A percentile compares a stretch with the other conserved stretches of the same genome.
phyloP scores from a whole-genome alignment of 2,113 vertebrate species.

The Prionailurus bengalensis region DNA sequence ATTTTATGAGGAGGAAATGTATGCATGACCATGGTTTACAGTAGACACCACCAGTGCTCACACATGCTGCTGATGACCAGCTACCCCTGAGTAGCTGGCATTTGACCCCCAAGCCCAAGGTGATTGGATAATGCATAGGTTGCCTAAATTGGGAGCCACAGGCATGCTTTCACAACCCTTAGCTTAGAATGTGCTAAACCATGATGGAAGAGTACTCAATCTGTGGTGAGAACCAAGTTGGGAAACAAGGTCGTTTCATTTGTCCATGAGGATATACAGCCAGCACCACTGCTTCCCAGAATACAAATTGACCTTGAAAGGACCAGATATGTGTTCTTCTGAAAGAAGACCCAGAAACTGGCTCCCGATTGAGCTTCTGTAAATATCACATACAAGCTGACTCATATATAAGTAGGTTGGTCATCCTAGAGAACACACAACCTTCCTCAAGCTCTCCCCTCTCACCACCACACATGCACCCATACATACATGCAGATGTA shows the following conservation, averaged over 20 bases:
- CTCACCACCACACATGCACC: background rate
- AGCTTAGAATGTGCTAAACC: background rate
- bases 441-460: background rate
- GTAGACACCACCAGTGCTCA: background rate
- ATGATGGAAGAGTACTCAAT: background rate
- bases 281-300: background rate
- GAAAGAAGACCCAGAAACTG: background rate
- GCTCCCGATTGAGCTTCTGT: background rate
- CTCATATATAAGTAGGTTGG: background rate
- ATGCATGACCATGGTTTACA: background rate
- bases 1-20: slow-evolving; percentile 26
- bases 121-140: background rate
- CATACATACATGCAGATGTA: background rate
- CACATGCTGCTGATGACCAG: background rate
- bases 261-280: background rate
- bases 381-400: background rate
- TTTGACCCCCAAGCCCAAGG: background rate
- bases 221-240: background rate
- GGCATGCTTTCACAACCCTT: background rate
- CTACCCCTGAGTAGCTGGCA: background rate
- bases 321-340: background rate
- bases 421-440: background rate
- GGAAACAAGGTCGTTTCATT: background rate
- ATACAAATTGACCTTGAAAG: background rate
- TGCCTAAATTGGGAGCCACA: background rate